A percentile compares a stretch with the other conserved stretches of the same genome.
phyloP scores from a whole-genome alignment of 2,113 vertebrate genomes.

The Stegastes partitus region DNA sequence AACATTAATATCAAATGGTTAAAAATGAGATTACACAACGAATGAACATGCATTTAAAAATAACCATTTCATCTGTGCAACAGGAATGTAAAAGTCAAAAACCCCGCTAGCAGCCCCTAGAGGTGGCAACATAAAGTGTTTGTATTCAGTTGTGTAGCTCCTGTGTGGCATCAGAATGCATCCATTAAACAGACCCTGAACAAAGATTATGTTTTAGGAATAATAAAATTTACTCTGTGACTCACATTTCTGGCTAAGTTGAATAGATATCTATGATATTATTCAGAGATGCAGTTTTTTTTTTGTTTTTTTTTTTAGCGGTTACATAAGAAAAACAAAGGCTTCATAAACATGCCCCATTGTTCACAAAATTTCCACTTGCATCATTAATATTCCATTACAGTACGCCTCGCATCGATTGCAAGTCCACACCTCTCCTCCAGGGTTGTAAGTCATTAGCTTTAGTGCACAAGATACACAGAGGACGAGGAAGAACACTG shows the following conservation, averaged over 20 bases:
- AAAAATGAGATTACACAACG: too few species aligned
- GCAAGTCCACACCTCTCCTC: not conserved
- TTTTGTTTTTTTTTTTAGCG: not conserved
- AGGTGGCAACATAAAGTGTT: not conserved
- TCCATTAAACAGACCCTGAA: not conserved
- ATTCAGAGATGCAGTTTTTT: not conserved
- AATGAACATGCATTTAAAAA: not conserved
- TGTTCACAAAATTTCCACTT: not conserved
- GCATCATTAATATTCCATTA: constrained; percentile 19
- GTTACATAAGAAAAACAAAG: not conserved
- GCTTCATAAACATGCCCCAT: not conserved
- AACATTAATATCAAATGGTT: too few species aligned
- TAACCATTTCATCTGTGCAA: not conserved
- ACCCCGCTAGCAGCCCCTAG: constrained; percentile 6
- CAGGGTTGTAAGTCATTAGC: not conserved
- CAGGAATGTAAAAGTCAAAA: not conserved
- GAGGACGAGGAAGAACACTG: not conserved
- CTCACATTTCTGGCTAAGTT: not conserved
- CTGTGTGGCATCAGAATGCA: not conserved
- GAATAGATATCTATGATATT: not conserved
- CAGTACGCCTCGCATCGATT: constrained; percentile 9
- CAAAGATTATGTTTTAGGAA: not conserved
- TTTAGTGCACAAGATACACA: not conserved
- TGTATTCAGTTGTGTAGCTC: not conserved
- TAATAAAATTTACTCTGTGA: not conserved